Conservation (phyloP, 2,113 vertebrate genomes). For the Asarcornis scutulata region DNA sequence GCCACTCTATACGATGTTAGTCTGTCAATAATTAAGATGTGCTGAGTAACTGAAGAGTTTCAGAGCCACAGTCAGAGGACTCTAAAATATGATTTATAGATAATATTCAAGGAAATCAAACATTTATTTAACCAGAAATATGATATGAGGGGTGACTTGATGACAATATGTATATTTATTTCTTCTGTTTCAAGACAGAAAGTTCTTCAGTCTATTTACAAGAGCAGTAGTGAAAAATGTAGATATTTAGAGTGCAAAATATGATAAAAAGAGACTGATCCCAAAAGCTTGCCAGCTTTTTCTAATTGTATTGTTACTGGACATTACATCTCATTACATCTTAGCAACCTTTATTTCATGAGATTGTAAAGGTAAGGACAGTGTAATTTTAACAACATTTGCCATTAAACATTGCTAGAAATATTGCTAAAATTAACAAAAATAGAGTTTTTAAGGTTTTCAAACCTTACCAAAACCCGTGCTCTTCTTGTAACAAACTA, state of each 20-base stretch:
- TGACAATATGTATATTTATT: neutral
- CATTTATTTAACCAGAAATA: neutral
- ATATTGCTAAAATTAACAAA: neutral
- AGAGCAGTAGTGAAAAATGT: neutral
- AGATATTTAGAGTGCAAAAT: neutral
- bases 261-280: neutral
- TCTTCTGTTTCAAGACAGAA: neutral
- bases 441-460: neutral
- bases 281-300: neutral
- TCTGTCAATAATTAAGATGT: neutral
- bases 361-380: neutral
- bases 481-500: neutral
- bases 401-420: neutral
- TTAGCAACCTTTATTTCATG: neutral
- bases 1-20: neutral
- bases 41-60: neutral
- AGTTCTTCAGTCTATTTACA: neutral
- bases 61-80: neutral
- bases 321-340: neutral
- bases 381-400: neutral
- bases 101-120: neutral
- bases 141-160: neutral
- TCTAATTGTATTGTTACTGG: neutral
- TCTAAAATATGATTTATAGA: neutral
- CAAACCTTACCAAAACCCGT: neutral